phyloP scores from a whole-genome alignment of 2,797 vertebrate genomes.

The Tragelaphus oryx region DNA sequence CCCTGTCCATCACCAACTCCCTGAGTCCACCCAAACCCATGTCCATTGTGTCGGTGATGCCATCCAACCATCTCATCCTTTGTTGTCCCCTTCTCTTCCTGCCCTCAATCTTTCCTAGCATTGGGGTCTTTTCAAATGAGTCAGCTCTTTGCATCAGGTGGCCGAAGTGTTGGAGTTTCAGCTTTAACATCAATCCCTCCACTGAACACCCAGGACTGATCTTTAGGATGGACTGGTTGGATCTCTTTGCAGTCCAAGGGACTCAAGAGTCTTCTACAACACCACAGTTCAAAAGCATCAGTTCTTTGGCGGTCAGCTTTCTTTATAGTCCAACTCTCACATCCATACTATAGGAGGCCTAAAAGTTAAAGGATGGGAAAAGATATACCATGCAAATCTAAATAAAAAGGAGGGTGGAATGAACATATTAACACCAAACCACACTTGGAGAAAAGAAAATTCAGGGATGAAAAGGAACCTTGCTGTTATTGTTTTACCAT shows the following conservation, averaged over 20 bases:
- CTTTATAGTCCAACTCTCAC: background rate
- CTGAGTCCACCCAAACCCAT: background rate
- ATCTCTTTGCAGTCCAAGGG: background rate
- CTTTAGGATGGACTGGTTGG: background rate
- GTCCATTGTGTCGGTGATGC: background rate
- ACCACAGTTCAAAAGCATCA: background rate
- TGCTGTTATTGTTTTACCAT: background rate
- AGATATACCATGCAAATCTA: background rate
- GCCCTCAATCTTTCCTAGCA: background rate
- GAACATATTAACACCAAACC: background rate
- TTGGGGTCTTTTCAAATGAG: background rate
- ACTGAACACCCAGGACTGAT: background rate
- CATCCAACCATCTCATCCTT: background rate
- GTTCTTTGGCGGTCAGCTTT: accelerated
- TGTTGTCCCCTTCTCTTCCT: background rate
- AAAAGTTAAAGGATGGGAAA: background rate
- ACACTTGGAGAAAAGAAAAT: background rate
- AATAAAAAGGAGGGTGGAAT: background rate
- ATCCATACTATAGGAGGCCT: background rate
- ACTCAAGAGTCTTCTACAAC: background rate
- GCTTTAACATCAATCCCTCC: background rate
- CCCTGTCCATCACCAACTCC: background rate
- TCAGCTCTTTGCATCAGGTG: background rate
- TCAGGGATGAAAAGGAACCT: background rate
- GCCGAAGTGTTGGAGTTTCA: background rate